Percentiles rank a stretch among this genome's conserved stretches.
Evolutionary conservation across 2,888 invertebrate genomes (phyloP).

Genomic region (Endomychus coccineus): DNA sequence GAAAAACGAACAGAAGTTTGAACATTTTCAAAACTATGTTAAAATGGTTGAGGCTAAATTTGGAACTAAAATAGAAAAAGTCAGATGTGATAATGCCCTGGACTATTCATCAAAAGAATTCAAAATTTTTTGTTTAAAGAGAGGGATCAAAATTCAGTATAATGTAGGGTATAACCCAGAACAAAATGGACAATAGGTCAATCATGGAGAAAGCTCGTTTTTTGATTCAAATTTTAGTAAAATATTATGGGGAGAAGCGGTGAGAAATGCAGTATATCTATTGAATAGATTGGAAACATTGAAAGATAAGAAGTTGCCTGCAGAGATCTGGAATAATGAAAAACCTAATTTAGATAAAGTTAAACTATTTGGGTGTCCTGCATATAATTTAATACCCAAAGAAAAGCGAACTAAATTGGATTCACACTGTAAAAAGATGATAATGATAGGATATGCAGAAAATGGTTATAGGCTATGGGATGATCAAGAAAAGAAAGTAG

Average conservation of each 20-base stretch:
- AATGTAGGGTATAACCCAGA: too few relatives aligned
- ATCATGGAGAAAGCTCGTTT: constrained; percentile 9
- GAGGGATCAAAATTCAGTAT: constrained; percentile 18
- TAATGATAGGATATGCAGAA: constrained; percentile 17
- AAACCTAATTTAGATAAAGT: constrained; percentile 13
- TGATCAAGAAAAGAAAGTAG: constrained; percentile 3
- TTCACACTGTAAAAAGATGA: constrained; percentile 12
- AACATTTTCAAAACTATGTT: constrained; percentile 21
- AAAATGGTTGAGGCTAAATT: constrained; percentile 12
- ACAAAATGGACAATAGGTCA: constrained; percentile 14
- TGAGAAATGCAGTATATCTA: constrained; percentile 5
- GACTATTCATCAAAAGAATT: constrained; percentile 24
- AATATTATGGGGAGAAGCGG: constrained; percentile 11
- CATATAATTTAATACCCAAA: constrained; percentile 13
- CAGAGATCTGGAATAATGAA: constrained; percentile 10
- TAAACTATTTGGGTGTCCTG: constrained; percentile 14
- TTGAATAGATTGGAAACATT: constrained; percentile 3
- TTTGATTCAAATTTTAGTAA: constrained; percentile 8
- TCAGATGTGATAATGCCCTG: constrained; percentile 27
- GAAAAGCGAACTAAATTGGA: constrained; percentile 14
- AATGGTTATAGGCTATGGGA: constrained; percentile 21
- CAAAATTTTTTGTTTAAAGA: constrained; percentile 11
- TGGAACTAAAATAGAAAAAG: constrained; percentile 19
- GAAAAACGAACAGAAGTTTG: constrained; percentile 24
- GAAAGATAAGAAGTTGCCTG: constrained; percentile 2